Conservation (phyloP, 2,797 vertebrate species). For the Gallinago solitaria region DNA sequence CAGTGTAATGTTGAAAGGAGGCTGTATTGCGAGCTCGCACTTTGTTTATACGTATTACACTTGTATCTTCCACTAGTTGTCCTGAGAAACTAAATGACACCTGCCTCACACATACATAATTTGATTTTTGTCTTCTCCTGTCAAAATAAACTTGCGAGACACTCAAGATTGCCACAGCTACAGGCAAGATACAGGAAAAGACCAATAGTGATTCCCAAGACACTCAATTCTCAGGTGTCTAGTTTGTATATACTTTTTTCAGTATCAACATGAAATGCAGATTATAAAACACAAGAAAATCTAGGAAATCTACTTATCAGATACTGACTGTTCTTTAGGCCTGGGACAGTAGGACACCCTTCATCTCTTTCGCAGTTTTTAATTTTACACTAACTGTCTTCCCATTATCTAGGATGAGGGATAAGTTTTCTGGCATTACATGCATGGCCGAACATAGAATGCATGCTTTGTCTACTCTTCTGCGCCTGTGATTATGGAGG, state of each 20-base stretch:
- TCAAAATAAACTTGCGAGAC: neutral
- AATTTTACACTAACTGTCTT: neutral
- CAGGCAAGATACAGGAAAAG: neutral
- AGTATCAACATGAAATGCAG: neutral
- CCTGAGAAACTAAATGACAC: neutral
- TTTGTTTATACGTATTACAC: neutral
- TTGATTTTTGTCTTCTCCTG: neutral
- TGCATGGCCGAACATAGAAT: neutral
- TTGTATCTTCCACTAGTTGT: neutral
- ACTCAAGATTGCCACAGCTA: neutral
- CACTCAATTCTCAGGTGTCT: neutral
- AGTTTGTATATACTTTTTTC: neutral
- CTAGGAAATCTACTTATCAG: neutral
- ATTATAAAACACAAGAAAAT: neutral
- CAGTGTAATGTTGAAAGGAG: neutral
- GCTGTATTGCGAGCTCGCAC: neutral
- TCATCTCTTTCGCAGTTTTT: neutral
- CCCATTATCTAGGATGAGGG: neutral
- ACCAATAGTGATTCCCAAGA: neutral
- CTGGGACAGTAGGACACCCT: neutral
- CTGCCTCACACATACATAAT: neutral
- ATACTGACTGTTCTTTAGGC: neutral
- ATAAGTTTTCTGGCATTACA: neutral
- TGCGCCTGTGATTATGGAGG: neutral
- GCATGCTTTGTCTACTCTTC: neutral